Evolutionary conservation across 2,888 invertebrate genomes (phyloP).

Genomic region (Drosophila acutilabella): DNA sequence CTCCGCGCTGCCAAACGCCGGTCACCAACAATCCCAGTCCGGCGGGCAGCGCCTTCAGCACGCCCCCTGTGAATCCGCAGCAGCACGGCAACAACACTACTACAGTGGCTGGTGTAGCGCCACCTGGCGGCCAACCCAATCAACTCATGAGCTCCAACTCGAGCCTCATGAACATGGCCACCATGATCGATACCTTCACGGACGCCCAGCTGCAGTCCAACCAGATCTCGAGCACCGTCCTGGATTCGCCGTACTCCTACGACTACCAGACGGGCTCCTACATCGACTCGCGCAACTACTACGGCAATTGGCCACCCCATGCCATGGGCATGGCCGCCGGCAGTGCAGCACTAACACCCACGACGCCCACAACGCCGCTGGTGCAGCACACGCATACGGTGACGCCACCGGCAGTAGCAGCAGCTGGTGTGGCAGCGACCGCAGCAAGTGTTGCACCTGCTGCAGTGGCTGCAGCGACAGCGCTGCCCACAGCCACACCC

Average conservation of each 20-base stretch:
- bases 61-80: slow-evolving; percentile 84
- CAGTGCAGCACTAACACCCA: slow-evolving; percentile 52
- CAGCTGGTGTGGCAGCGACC: slow-evolving; percentile 33
- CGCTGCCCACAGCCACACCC: slow-evolving; percentile 44
- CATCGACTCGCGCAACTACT: slow-evolving; percentile 88
- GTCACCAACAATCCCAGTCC: slow-evolving; percentile 87
- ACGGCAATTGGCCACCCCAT: slow-evolving; percentile 87
- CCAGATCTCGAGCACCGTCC: slow-evolving; percentile 93
- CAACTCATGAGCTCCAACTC: slow-evolving; percentile 85
- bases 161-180: slow-evolving; percentile 90
- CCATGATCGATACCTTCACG: slow-evolving; percentile 91
- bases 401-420: slow-evolving; percentile 72
- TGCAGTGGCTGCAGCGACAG: slow-evolving; percentile 44
- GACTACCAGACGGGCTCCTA: slow-evolving; percentile 87
- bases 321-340: slow-evolving; percentile 82
- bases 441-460: slow-evolving; percentile 44
- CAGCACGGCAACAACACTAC: slow-evolving; percentile 43
- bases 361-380: slow-evolving; percentile 57
- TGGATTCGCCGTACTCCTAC: slow-evolving; percentile 89
- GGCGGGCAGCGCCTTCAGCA: slow-evolving; percentile 85
- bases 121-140: slow-evolving; percentile 82
- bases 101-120: slow-evolving; percentile 33
- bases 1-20: slow-evolving; percentile 84
- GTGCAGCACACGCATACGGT: slow-evolving; percentile 83
- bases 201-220: slow-evolving; percentile 93